A percentile compares a stretch with the other conserved stretches of the same genome.
phyloP scores from a whole-genome alignment of 2,797 vertebrate species.

The Sarcoramphus papa region DNA sequence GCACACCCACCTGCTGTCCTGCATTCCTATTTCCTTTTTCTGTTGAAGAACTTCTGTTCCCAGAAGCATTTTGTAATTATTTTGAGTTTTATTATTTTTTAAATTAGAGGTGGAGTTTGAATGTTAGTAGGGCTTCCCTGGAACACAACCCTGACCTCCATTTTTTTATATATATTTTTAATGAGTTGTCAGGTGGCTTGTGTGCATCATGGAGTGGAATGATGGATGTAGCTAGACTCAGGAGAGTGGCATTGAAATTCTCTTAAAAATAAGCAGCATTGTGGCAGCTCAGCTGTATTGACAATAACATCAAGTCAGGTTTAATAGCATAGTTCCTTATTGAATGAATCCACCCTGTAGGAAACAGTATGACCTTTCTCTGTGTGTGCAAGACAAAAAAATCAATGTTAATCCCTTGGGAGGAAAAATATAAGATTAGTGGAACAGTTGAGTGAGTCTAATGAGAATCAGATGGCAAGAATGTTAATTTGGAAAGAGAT shows the following conservation, averaged over 20 bases:
- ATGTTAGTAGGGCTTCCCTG: neutral
- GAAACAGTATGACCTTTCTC: constrained; percentile 39
- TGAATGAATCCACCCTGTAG: constrained; percentile 40
- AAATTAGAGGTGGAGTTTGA: neutral
- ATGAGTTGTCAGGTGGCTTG: neutral
- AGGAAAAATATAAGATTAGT: constrained; percentile 30
- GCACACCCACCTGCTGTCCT: neutral
- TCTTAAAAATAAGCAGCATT: neutral
- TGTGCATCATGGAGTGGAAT: neutral
- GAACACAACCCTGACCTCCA: neutral
- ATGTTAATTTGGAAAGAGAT: constrained; percentile 36
- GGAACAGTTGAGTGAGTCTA: constrained; percentile 24
- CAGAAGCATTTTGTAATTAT: neutral
- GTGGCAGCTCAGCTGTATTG: constrained; percentile 10
- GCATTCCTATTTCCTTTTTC: neutral
- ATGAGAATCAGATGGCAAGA: constrained; percentile 48
- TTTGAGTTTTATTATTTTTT: neutral
- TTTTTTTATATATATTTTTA: constrained; percentile 25
- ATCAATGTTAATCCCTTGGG: constrained; percentile 26
- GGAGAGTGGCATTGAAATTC: constrained; percentile 4
- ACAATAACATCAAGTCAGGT: neutral
- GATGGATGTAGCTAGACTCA: neutral
- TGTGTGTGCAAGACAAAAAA: neutral
- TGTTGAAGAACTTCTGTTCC: neutral
- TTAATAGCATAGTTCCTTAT: constrained; percentile 27